Percentiles rank a stretch among this genome's conserved stretches.
Evolutionary conservation across 2,113 vertebrate species (phyloP).

Genomic region (Puntigrus tetrazona): DNA sequence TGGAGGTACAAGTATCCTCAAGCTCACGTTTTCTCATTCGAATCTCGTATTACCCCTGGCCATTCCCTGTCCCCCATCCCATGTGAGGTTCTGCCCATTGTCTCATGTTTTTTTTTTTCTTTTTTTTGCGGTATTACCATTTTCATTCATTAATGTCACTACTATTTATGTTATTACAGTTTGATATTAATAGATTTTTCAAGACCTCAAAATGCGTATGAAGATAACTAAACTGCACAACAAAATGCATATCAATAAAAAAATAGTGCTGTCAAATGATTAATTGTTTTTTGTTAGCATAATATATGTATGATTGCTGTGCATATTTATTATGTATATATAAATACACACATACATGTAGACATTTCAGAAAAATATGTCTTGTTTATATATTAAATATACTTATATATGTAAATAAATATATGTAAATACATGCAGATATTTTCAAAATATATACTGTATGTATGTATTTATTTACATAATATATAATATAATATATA

Average conservation of each 20-base stretch:
- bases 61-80: background rate
- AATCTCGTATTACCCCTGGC: background rate
- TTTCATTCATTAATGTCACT: background rate
- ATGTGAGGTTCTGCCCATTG: background rate
- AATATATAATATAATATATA: too few species aligned
- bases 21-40: constrained; percentile 6
- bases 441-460: too few species aligned
- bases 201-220: background rate
- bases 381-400: too few species aligned
- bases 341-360: too few species aligned
- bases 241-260: background rate
- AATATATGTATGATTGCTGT: too few species aligned
- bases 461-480: too few species aligned
- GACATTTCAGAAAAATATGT: too few species aligned
- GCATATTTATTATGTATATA: too few species aligned
- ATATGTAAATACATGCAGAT: too few species aligned
- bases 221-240: background rate
- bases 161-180: background rate
- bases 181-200: background rate
- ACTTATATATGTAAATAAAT: too few species aligned
- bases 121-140: background rate
- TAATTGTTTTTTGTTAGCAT: too few species aligned
- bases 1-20: constrained; percentile 69
- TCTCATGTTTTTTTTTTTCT: background rate
- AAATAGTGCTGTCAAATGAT: too few species aligned